Base-by-base conservation (phyloP, 2,888 invertebrate species). In the Cordilura impudica region DNA sequence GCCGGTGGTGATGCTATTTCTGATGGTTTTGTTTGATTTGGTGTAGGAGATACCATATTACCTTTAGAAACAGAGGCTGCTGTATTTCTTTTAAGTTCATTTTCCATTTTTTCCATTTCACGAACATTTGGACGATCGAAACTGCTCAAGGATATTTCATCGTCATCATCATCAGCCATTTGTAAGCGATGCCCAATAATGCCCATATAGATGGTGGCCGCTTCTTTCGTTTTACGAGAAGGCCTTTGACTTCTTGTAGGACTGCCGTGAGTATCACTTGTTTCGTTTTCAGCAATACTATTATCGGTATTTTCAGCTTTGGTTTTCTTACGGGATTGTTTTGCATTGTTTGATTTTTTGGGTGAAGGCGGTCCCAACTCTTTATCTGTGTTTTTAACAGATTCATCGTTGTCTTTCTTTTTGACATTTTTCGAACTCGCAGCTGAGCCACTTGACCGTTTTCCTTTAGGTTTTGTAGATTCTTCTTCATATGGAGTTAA, bases 191-290 rank as follows among this genome's bases (percentile, higher is more conserved):
- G 92, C 3, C 94, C 94, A 56, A 95, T 90, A 81, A 94, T 92
- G 84, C 94, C 94, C 93, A 95, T 93, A 82, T 94, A 94, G 67
- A 94, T 92, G 6, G 94, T 92, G 1, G 94, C 94, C 21, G 94
- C 94, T 88, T 94, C 94, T 87, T 95, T 95, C 0, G 94, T 94
- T 88, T 94, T 94, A 35, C 95, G 90, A 8, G 92, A 91, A 0
- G 94, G 94, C 45, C 94, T 84, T 76, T 87, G 86, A 54, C 76
- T 83, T 4, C 85, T 82, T n/a, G 81, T 79, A 21, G 82, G 86
- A 86, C 81, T 87, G 84, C 21, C 84, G 35, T 72, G 53, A 84
- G 81, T 86, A 78, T 78, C 88, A 83, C 82, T 87, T 51, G 72
- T 47, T 16, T 77, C 77, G 56, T 82, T 77, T 66, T 72, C 76